These are phyloP conservation scores for Phenganax stokvisi DNA, from an alignment of 92 coral and sea anemone genomes.

Conservation along the genomic window DNA sequence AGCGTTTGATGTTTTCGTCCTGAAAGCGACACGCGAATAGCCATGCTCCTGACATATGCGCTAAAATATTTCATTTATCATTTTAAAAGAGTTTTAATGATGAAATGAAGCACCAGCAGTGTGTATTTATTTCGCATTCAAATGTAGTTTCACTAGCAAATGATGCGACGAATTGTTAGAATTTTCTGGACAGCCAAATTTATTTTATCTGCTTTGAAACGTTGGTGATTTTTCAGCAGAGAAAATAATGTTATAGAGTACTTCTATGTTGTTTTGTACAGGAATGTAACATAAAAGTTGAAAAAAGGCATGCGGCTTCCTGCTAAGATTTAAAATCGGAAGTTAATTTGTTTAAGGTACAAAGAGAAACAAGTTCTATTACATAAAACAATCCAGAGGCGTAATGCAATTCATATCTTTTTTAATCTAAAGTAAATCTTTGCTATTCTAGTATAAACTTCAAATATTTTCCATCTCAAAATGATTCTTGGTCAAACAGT, in stretches of 20 bases:
- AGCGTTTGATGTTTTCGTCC: not conserved
- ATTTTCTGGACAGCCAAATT: too few species aligned
- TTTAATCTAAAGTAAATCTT: not conserved
- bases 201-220: not conserved
- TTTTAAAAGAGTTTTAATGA: not conserved
- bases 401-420: not conserved
- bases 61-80: not conserved
- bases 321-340: not conserved
- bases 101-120: too few species aligned
- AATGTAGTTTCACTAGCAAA: too few species aligned
- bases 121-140: too few species aligned
- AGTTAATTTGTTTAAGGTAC: not conserved
- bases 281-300: not conserved
- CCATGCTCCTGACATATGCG: not conserved
- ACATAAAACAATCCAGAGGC: not conserved
- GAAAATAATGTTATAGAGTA: not conserved
- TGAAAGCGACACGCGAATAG: constrained; percentile 2
- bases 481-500: not conserved
- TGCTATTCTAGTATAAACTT: not conserved
- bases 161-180: too few species aligned
- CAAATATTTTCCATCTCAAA: not conserved
- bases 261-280: not conserved
- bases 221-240: not conserved
- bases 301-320: constrained; percentile 9
- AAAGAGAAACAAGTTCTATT: constrained; percentile 5